These are phyloP conservation scores for Crax fasciolata DNA, from an alignment of 2,797 vertebrate genomes.

Conservation along the genomic window DNA sequence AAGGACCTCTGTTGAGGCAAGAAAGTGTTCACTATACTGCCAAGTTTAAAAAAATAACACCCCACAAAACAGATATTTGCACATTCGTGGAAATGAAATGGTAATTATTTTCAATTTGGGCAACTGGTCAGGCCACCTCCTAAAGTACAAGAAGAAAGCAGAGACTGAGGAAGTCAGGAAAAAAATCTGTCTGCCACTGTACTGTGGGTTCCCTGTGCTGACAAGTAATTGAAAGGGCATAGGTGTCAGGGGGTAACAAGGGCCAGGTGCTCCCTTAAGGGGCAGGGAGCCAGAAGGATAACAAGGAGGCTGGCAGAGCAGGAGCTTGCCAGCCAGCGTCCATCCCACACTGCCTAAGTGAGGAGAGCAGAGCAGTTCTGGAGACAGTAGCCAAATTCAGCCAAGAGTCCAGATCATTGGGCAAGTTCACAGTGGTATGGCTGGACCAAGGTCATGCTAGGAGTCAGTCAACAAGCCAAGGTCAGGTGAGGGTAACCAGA, in stretches of 20 bases:
- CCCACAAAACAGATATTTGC: neutral
- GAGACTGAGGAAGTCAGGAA: neutral
- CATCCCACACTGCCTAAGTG: neutral
- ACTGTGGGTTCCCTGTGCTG: neutral
- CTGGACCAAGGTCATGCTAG: neutral
- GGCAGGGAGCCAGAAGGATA: neutral
- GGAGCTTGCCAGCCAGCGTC: neutral
- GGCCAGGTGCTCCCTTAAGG: neutral
- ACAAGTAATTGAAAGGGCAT: neutral
- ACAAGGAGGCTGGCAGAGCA: neutral
- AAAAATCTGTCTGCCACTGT: neutral
- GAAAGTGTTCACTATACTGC: neutral
- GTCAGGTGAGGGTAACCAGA: neutral
- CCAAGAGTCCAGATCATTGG: neutral
- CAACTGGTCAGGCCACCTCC: neutral
- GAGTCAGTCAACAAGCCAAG: neutral
- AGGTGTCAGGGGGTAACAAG: neutral
- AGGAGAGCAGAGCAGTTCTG: neutral
- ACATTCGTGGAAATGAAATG: neutral
- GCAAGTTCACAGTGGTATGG: neutral
- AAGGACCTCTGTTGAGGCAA: neutral
- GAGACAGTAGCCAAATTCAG: neutral
- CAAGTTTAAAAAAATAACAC: neutral
- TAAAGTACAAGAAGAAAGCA: too few species aligned
- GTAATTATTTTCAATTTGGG: neutral